A percentile compares a stretch with the other conserved stretches of the same genome.
Evolutionary conservation across 2,797 vertebrate genomes (phyloP).

Genomic region (Serranus cabrilla): DNA sequence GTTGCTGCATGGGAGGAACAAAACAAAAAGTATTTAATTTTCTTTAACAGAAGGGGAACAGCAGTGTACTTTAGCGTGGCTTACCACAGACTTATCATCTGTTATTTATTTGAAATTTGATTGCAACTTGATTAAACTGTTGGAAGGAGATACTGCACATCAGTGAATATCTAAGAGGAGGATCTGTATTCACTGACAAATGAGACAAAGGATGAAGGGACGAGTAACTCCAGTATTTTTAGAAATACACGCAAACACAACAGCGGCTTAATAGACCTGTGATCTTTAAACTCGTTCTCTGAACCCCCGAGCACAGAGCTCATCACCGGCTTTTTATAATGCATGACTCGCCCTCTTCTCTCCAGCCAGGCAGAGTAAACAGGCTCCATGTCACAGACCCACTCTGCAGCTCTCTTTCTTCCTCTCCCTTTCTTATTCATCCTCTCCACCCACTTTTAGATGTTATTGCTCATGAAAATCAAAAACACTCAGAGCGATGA

Average conservation of each 20-base stretch:
- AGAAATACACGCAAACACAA: constrained; percentile 39
- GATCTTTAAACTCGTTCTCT: constrained; percentile 64
- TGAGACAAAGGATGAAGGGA: constrained; percentile 25
- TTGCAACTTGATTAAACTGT: constrained; percentile 12
- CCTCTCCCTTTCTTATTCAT: constrained; percentile 25
- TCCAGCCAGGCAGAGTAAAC: constrained; percentile 66
- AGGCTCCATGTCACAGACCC: constrained; percentile 57
- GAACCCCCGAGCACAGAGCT: constrained; percentile 58
- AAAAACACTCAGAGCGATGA: constrained; percentile 27
- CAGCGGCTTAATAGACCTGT: constrained; percentile 55
- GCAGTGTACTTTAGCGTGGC: background rate
- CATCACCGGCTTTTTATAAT: constrained; percentile 71
- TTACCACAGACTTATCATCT: constrained; percentile 14
- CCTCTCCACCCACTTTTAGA: constrained; percentile 26
- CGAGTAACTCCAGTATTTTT: constrained; percentile 23
- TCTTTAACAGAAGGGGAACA: background rate
- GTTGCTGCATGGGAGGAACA: constrained; percentile 3
- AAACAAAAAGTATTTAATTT: background rate
- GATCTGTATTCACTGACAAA: constrained; percentile 1
- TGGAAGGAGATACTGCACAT: background rate
- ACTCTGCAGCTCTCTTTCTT: constrained; percentile 28
- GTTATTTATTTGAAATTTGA: constrained; percentile 14
- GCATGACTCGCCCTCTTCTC: constrained; percentile 60
- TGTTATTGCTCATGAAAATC: constrained; percentile 30
- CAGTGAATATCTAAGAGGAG: background rate